Percentiles rank a stretch among this genome's conserved stretches.
These are phyloP conservation scores for Nerophis ophidion DNA, from an alignment of 2,113 vertebrate genomes.

Conservation along the genomic window DNA sequence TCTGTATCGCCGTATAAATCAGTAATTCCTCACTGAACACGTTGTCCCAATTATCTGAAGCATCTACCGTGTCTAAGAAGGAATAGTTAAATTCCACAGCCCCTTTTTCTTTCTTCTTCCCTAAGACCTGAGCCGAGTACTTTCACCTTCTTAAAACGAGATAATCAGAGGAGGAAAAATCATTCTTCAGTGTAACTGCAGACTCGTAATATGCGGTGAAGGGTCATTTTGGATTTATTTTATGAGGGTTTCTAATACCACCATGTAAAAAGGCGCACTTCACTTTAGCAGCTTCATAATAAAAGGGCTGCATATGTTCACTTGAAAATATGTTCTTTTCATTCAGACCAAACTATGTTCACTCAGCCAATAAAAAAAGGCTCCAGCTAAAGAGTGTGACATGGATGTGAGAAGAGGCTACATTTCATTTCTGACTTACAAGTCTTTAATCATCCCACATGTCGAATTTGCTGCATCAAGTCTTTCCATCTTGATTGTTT, in stretches of 20 bases:
- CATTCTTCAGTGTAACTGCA: background rate
- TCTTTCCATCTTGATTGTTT: background rate
- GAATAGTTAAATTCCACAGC: constrained; percentile 3
- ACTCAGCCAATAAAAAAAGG: background rate
- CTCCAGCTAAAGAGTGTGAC: background rate
- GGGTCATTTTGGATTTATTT: constrained; percentile 6
- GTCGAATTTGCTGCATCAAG: background rate
- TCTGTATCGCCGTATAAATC: constrained; percentile 7
- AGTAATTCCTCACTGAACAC: background rate
- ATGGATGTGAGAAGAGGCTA: background rate
- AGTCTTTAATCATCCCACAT: background rate
- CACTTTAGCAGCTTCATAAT: background rate
- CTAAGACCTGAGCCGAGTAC: background rate
- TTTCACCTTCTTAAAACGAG: background rate
- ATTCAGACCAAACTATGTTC: too few relatives aligned
- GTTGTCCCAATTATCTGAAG: background rate
- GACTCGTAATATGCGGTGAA: background rate
- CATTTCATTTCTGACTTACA: too few relatives aligned
- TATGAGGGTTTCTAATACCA: background rate
- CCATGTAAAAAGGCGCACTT: constrained; percentile 7
- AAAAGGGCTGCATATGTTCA: background rate
- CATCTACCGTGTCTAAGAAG: background rate
- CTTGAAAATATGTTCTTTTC: constrained; percentile 1
- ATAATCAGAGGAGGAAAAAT: background rate
- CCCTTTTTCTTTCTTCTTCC: background rate